Conservation (phyloP, 2,888 invertebrate genomes). For the Phalera bucephala region DNA sequence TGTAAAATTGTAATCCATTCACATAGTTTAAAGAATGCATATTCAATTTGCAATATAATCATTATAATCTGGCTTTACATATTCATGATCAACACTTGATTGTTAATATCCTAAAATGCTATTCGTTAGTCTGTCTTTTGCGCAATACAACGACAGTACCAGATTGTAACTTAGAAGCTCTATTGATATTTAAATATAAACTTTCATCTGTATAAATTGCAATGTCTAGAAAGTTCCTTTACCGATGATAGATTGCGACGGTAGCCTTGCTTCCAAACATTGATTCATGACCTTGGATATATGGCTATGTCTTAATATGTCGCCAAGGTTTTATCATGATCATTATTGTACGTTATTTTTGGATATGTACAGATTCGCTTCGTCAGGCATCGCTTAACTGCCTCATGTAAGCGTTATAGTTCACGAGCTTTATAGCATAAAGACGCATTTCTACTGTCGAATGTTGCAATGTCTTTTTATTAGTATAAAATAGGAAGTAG, state of each 20-base stretch:
- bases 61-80: constrained; percentile 3
- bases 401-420: constrained; percentile 2
- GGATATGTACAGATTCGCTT: constrained; percentile 3
- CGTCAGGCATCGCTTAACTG: constrained; percentile 4
- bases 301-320: not conserved
- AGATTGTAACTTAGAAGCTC: not conserved
- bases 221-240: constrained; percentile 3
- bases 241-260: not conserved
- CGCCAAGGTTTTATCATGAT: constrained; percentile 3
- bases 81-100: constrained; percentile 6
- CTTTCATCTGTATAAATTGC: constrained; percentile 1
- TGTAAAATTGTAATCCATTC: too few species aligned
- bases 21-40: not conserved
- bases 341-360: constrained; percentile 5
- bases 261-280: constrained; percentile 1
- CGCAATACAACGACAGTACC: not conserved
- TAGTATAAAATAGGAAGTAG: not conserved
- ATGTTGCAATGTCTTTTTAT: not conserved
- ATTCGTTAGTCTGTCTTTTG: not conserved
- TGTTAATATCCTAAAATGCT: constrained; percentile 1
- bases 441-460: not conserved
- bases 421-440: constrained; percentile 3
- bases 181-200: constrained; percentile 1
- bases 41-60: not conserved
- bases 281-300: too few species aligned